Conservation (phyloP, 2,113 vertebrate genomes). For the Chamaetylas fuelleborni region DNA sequence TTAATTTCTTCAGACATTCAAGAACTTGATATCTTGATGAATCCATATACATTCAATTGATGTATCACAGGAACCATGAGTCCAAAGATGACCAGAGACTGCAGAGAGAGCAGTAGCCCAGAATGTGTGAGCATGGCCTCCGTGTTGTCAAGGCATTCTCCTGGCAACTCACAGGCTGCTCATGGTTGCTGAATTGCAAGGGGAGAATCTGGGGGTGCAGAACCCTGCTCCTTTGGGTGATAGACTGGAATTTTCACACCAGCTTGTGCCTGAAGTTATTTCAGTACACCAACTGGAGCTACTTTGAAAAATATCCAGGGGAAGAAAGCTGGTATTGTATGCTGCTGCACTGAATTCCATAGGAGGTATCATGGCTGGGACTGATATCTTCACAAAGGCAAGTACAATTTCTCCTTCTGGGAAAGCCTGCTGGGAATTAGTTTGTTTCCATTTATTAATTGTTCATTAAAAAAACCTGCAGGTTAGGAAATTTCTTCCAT, state of each 20-base stretch:
- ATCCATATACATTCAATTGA: not conserved
- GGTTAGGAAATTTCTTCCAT: not conserved
- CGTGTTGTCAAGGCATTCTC: rapidly evolving
- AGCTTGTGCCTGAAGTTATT: not conserved
- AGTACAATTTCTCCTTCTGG: not conserved
- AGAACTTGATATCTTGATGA: not conserved
- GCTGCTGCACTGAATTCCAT: not conserved
- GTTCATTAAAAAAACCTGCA: not conserved
- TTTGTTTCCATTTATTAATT: not conserved
- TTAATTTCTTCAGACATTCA: not conserved
- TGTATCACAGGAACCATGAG: not conserved
- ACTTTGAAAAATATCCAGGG: not conserved
- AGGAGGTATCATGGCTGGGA: not conserved
- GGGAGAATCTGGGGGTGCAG: not conserved
- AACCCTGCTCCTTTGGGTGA: not conserved
- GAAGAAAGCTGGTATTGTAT: not conserved
- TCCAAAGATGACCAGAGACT: not conserved
- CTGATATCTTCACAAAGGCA: not conserved
- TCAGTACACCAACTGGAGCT: not conserved
- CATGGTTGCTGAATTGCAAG: rapidly evolving
- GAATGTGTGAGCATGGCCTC: not conserved
- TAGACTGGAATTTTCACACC: not conserved
- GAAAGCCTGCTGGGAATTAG: not conserved
- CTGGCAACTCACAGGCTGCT: not conserved
- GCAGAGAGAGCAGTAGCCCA: not conserved